Percentiles rank a stretch among this genome's conserved stretches.
Conservation (phyloP, 2,113 vertebrate genomes). For the Galbula dea region DNA sequence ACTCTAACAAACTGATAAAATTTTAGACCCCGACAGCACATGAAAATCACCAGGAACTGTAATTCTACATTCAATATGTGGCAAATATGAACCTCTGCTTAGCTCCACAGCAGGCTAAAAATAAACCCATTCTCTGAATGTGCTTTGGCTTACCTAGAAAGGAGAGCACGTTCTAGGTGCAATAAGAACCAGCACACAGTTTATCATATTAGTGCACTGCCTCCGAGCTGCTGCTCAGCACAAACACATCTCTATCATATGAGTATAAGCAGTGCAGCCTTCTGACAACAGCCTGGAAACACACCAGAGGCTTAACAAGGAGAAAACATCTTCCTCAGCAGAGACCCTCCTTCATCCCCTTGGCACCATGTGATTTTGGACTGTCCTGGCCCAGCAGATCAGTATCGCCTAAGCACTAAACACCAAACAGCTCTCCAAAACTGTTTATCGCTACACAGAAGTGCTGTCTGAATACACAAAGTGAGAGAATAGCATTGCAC, state of each 20-base stretch:
- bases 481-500: neutral
- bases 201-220: rapidly evolving
- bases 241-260: neutral
- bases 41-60: neutral
- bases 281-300: neutral
- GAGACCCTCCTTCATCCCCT: neutral
- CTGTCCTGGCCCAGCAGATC: neutral
- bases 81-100: neutral
- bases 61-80: neutral
- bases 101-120: neutral
- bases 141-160: neutral
- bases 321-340: neutral
- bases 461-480: neutral
- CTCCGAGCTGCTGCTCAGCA: neutral
- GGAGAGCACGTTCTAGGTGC: neutral
- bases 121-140: neutral
- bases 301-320: neutral
- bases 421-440: neutral
- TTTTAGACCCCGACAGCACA: neutral
- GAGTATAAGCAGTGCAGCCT: neutral
- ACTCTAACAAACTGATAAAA: neutral
- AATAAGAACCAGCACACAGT: rapidly evolving
- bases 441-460: neutral
- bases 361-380: rapidly evolving
- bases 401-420: neutral